Conservation (phyloP, 2,113 vertebrate species). For the Lagopus muta region DNA sequence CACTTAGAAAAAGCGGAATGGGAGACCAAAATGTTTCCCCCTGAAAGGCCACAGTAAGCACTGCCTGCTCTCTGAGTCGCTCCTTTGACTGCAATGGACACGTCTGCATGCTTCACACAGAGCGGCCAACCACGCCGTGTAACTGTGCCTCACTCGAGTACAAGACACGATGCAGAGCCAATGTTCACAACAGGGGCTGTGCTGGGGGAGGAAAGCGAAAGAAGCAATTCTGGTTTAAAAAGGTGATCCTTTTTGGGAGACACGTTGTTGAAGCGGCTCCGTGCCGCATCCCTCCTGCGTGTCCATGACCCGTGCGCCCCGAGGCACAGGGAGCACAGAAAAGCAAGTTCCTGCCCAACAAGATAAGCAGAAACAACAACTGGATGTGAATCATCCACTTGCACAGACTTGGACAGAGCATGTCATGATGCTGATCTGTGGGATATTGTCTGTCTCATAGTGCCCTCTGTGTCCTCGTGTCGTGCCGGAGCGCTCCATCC, state of each 20-base stretch:
- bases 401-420: not conserved
- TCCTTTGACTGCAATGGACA: not conserved
- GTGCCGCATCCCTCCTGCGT: accelerated
- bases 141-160: not conserved
- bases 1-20: not conserved
- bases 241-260: not conserved
- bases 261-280: not conserved
- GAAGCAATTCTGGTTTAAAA: not conserved
- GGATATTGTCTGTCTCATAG: not conserved
- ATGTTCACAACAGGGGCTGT: accelerated
- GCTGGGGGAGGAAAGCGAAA: not conserved
- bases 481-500: not conserved
- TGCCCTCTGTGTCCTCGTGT: not conserved
- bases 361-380: not conserved
- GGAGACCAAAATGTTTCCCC: not conserved
- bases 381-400: not conserved
- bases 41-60: not conserved
- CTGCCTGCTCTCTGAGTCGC: not conserved
- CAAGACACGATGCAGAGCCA: not conserved
- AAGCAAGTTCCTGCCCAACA: accelerated
- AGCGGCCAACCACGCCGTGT: not conserved
- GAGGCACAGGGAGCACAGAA: accelerated
- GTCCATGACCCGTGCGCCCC: not conserved
- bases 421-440: not conserved
- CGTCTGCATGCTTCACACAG: not conserved